Evolutionary conservation across 1,140 invertebrate species (phyloP).

Genomic region (Dufourea novaeangliae): DNA sequence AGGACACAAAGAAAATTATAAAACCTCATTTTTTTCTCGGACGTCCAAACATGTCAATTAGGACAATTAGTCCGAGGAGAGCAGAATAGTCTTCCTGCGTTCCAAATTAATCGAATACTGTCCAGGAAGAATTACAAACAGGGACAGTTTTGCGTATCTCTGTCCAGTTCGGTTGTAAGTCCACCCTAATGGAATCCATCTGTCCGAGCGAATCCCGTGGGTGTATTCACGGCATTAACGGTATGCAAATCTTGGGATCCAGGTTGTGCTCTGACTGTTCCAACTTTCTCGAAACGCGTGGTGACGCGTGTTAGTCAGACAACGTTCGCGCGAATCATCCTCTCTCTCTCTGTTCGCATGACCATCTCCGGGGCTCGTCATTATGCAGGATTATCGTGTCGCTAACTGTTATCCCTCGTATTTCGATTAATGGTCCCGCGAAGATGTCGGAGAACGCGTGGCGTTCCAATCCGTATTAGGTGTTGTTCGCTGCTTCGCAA

Average conservation of each 20-base stretch:
- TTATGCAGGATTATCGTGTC: slow-evolving; percentile 9
- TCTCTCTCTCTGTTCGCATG: too few species aligned
- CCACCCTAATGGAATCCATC: neutral
- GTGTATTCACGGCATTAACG: neutral
- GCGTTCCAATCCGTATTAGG: too few species aligned
- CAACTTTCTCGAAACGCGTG: neutral
- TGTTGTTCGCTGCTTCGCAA: neutral
- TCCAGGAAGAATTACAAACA: too few species aligned
- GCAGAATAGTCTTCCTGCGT: too few species aligned
- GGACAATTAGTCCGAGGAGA: too few species aligned
- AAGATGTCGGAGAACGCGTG: neutral
- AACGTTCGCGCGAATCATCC: neutral
- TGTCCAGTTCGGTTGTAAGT: neutral
- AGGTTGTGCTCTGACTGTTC: neutral
- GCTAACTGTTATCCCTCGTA: neutral
- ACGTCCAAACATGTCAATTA: too few species aligned
- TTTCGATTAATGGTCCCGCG: neutral
- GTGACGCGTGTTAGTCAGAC: neutral
- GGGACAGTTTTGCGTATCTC: too few species aligned
- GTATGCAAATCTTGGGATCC: neutral
- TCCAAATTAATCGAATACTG: too few species aligned
- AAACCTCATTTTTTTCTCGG: too few species aligned
- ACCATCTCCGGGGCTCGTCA: too few species aligned
- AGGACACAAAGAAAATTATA: too few species aligned
- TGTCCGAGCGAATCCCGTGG: too few species aligned